Evolutionary conservation across 2,113 vertebrate species (phyloP).

Genomic region (Coptodon bakossiorum): DNA sequence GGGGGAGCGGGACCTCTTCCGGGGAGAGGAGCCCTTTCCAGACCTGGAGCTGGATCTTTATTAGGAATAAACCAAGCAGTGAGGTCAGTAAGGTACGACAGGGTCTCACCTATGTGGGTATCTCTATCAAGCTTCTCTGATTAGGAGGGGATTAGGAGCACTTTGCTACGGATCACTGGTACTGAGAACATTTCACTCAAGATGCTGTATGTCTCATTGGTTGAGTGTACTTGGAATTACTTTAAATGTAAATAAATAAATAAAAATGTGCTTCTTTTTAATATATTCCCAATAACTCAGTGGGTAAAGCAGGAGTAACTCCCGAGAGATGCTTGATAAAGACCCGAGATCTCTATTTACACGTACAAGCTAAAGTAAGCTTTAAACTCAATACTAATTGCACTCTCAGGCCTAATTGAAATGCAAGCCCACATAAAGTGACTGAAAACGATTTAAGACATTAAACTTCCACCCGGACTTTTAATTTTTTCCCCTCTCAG

Average conservation of each 20-base stretch:
- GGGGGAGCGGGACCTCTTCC: slow-evolving; percentile 88
- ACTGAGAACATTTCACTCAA: not conserved
- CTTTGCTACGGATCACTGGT: not conserved
- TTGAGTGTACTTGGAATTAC: not conserved
- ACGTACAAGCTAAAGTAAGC: not conserved
- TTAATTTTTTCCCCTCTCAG: not conserved
- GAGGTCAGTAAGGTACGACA: slow-evolving; percentile 55
- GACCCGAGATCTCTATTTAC: slow-evolving; percentile 7
- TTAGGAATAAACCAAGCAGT: slow-evolving; percentile 86
- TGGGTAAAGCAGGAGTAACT: not conserved
- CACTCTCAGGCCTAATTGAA: not conserved
- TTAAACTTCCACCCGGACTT: not conserved
- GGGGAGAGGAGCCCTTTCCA: slow-evolving; percentile 90
- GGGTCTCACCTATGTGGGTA: slow-evolving; percentile 10
- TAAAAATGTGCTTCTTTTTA: not conserved
- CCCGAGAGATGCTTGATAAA: slow-evolving; percentile 35
- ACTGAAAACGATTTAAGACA: not conserved
- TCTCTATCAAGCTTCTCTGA: slow-evolving; percentile 53
- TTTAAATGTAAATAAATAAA: not conserved
- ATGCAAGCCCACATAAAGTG: not conserved
- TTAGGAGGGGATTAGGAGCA: not conserved
- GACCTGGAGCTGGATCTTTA: slow-evolving; percentile 99
- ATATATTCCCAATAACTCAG: not conserved
- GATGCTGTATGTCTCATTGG: not conserved
- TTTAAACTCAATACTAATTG: not conserved